Conservation (phyloP, 2,888 invertebrate genomes). For the Homarus gammarus region DNA sequence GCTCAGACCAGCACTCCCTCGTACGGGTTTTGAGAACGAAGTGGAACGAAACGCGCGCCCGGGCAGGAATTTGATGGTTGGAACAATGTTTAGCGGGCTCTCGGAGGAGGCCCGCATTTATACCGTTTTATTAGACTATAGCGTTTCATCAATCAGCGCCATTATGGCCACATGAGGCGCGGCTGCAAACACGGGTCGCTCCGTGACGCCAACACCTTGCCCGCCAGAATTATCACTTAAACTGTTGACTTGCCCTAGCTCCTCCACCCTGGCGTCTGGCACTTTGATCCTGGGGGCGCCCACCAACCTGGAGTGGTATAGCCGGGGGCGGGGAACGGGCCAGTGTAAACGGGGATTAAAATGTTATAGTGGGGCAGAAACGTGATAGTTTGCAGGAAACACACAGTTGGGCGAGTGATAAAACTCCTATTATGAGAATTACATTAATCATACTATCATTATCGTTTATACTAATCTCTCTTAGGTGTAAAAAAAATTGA, state of each 20-base stretch:
- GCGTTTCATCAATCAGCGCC: constrained; percentile 68
- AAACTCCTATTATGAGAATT: too few species aligned
- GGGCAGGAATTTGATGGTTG: not conserved
- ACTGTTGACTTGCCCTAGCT: constrained; percentile 49
- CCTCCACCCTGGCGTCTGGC: constrained; percentile 32
- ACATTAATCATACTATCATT: too few species aligned
- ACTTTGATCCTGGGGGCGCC: constrained; percentile 14
- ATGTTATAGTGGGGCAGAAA: too few species aligned
- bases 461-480: too few species aligned
- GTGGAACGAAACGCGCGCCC: not conserved
- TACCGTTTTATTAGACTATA: constrained; percentile 73
- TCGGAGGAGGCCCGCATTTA: constrained; percentile 61
- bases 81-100: constrained; percentile 66
- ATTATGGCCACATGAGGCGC: constrained; percentile 61
- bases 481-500: too few species aligned
- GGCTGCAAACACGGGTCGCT: constrained; percentile 43
- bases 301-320: too few species aligned
- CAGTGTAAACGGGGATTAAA: too few species aligned
- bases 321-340: too few species aligned
- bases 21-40: not conserved
- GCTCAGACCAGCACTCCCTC: constrained; percentile 4
- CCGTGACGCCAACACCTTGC: constrained; percentile 38
- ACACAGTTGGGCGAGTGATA: too few species aligned
- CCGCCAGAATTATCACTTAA: constrained; percentile 62
- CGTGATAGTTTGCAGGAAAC: too few species aligned